Conservation (phyloP, 2,797 vertebrate species). For the Buceros bicornis region DNA sequence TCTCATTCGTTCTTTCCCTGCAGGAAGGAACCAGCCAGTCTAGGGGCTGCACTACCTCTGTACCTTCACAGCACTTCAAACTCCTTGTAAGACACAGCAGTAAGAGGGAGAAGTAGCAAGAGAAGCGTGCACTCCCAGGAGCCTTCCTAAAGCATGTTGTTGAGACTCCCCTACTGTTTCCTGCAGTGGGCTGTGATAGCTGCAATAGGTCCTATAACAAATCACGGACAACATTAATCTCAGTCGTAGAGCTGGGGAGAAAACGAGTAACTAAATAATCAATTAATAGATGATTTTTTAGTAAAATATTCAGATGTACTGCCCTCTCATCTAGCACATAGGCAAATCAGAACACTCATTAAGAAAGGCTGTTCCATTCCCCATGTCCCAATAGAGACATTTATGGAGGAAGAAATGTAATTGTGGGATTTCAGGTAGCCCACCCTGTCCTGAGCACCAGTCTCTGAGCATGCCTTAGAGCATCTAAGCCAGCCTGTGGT, state of each 20-base stretch:
- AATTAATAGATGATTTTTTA: background rate
- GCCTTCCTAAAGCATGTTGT: background rate
- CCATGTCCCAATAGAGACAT: background rate
- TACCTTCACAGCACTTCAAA: background rate
- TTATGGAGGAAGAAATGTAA: background rate
- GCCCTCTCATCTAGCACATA: background rate
- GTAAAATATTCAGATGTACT: background rate
- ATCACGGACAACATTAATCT: background rate
- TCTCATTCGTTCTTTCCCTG: background rate
- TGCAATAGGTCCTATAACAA: background rate
- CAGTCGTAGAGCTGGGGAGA: background rate
- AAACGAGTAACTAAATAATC: background rate
- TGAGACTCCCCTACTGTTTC: background rate
- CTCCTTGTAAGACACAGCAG: background rate
- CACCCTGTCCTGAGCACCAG: background rate
- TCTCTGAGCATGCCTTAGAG: background rate
- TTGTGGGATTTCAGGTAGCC: background rate
- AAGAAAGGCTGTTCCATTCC: background rate
- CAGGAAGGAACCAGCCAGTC: background rate
- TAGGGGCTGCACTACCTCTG: too few species aligned
- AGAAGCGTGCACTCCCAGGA: background rate
- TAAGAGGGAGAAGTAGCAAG: background rate
- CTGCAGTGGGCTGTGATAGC: background rate
- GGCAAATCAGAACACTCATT: background rate
- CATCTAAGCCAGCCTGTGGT: background rate